Evolutionary conservation across 1,140 invertebrate species (phyloP), one percentile per base, ranked within the genome.

Genomic region (Drosophila auraria): DNA sequence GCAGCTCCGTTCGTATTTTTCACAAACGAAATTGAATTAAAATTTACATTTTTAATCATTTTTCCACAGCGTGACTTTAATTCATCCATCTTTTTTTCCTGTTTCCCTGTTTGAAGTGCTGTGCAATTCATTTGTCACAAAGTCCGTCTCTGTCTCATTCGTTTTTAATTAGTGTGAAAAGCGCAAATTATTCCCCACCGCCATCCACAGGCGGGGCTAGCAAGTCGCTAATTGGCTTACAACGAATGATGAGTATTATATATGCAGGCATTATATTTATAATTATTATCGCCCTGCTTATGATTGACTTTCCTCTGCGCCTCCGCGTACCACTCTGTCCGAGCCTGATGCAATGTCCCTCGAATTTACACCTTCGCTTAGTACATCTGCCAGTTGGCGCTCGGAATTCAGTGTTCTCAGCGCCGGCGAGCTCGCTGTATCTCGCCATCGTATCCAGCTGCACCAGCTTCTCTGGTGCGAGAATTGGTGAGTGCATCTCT

Each of bases 41-140:
- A 87, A 87, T 87, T 87, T 89, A 87, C 84, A 87, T 87, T 87
- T 87, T 87, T 87, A 87, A 87, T 87, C 84, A 87, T 89, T 80
- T 82, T 84, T 69, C 62, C 70, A 79, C 80, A 78, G 65, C 70
- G 33, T 56, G 86, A 64, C 84, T 83, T 89, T 87, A 87, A 87
- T 84, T 79, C 77, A 40, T 71, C 62, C 42, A 50, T 40, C 58
- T 30, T 25, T 50, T 8, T 49, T 23, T 42, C 15, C n/a, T 4
- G 27, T 47, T 65, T 53, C 9, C 9, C 17, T 25, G 38, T 54
- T 56, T 53, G 49, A 63, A 61, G 40, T 53, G 58, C 78, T 38
- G 25, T 60, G 81, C 81, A 77, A 84, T 84, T 84, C 82, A 82
- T 86, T 84, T 86, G 74, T 72, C 74, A 38, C 44, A 45, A 56